Evolutionary conservation across 2,113 vertebrate species (phyloP).

Genomic region (Lichenostomus cassidix): DNA sequence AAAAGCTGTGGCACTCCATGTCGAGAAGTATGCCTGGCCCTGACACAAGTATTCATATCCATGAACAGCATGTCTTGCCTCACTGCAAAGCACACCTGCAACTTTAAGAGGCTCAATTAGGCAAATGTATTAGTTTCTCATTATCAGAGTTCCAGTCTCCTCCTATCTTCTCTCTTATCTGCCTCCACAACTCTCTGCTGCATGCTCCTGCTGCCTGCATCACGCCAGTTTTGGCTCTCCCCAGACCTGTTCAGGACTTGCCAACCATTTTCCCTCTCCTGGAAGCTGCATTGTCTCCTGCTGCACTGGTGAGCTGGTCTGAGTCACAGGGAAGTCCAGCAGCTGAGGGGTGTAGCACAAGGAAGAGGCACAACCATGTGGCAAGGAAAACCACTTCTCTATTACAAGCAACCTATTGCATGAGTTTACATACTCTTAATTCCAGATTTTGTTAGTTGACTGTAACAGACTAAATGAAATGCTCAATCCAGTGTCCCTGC

Average conservation of each 20-base stretch:
- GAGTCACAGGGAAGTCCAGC: neutral
- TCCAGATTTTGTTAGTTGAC: neutral
- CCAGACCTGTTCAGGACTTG: neutral
- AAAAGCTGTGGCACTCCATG: neutral
- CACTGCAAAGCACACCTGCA: neutral
- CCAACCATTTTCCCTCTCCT: neutral
- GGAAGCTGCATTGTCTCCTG: neutral
- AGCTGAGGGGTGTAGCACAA: neutral
- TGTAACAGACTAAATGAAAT: neutral
- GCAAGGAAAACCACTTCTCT: neutral
- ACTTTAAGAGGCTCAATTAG: neutral
- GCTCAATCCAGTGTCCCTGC: neutral
- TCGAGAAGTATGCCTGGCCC: neutral
- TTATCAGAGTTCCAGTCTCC: neutral
- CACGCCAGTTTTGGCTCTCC: neutral
- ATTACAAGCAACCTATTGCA: neutral
- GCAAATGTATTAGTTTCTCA: neutral
- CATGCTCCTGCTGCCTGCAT: neutral
- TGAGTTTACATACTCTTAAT: neutral
- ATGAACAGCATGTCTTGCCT: neutral
- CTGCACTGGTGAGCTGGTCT: neutral
- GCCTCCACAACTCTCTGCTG: neutral
- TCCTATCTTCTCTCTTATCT: neutral
- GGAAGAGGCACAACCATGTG: neutral
- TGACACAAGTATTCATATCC: neutral